phyloP scores from a whole-genome alignment of 1,140 invertebrate genomes.

The Formica exsecta region DNA sequence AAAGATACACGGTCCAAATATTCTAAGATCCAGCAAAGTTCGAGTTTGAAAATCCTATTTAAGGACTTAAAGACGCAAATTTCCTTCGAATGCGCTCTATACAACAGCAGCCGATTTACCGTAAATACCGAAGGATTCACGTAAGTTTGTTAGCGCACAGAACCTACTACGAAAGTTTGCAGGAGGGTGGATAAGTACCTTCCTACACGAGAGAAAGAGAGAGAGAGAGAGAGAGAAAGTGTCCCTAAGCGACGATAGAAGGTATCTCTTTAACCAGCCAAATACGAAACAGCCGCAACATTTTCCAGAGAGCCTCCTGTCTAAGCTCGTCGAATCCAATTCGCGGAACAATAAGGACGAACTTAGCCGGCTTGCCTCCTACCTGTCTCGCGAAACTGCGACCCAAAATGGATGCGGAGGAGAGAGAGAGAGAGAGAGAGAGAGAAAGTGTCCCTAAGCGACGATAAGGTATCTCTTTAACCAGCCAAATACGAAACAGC shows the following conservation, averaged over 20 bases:
- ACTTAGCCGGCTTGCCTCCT: conserved; percentile 53
- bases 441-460: too few relatives aligned
- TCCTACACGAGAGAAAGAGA: not conserved
- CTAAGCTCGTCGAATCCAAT: conserved; percentile 68
- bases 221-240: too few relatives aligned
- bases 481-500: conserved; percentile 34
- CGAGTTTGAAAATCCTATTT: conserved; percentile 52
- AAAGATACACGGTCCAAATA: not conserved
- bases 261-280: conserved; percentile 17
- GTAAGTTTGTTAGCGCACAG: conserved; percentile 53
- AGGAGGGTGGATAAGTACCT: conserved; percentile 12
- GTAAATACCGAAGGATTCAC: conserved; percentile 62
- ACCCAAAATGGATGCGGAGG: conserved; percentile 55
- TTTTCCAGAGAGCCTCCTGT: conserved; percentile 49
- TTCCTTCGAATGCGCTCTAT: conserved; percentile 26
- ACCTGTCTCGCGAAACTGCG: conserved; percentile 49
- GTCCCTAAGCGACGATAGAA: conserved; percentile 56
- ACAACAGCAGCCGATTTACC: conserved; percentile 29
- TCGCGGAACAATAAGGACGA: conserved; percentile 73
- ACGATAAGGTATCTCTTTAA: too few relatives aligned
- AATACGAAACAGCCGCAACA: conserved; percentile 49
- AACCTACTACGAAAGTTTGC: conserved; percentile 31
- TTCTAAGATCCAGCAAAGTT: conserved; percentile 31
- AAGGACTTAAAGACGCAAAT: conserved; percentile 41
- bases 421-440: too few relatives aligned